Conservation (phyloP, 2,113 vertebrate species). For the Acrocephalus arundinaceus region DNA sequence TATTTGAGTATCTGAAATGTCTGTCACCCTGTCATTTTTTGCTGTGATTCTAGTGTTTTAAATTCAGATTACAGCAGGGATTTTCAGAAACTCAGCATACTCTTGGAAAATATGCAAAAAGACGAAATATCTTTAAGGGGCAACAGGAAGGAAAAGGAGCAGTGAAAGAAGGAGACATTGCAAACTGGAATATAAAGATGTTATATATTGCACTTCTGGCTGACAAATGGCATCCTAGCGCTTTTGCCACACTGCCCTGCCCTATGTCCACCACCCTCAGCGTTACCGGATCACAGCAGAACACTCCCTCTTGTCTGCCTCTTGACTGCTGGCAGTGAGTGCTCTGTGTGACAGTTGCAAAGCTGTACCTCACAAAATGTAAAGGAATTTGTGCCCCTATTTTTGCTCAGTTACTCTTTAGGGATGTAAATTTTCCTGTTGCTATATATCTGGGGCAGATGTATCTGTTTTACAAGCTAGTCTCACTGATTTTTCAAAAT, state of each 20-base stretch:
- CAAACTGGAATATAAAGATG: background rate
- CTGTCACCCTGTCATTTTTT: background rate
- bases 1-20: background rate
- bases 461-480: background rate
- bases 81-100: background rate
- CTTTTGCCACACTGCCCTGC: background rate
- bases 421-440: background rate
- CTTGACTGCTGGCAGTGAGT: background rate
- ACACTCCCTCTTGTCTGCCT: background rate
- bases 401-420: background rate
- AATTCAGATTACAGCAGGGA: background rate
- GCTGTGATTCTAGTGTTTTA: background rate
- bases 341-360: background rate
- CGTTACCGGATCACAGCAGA: background rate
- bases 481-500: background rate
- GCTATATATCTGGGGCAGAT: background rate
- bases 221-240: background rate
- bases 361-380: background rate
- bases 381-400: background rate
- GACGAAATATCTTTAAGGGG: background rate
- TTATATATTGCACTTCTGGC: background rate
- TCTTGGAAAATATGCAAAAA: background rate
- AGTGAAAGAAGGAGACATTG: background rate
- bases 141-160: background rate
- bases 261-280: background rate